Evolutionary conservation across 2,797 vertebrate genomes (phyloP), one percentile per base, ranked within the genome.

Genomic region (Echeneis naucrates): DNA sequence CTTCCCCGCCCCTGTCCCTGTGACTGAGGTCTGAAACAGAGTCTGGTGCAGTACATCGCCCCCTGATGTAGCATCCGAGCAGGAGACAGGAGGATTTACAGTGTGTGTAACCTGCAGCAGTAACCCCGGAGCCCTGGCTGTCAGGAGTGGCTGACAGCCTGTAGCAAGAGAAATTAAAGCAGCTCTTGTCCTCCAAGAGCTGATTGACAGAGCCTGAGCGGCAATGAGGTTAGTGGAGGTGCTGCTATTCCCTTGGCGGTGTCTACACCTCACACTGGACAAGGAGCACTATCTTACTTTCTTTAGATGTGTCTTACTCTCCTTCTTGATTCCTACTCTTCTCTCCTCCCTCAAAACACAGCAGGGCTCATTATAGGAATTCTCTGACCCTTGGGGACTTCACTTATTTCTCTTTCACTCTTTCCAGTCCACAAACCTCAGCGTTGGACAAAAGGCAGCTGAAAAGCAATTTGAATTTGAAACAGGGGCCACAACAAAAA

Each of bases 381-480:
- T 74, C 85, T 79, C 78, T 88, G 84, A 89, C 88, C 92, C 87
- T 86, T 48, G 27, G 91, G 90, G 92, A 92, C 87, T 93, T 91
- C 80, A 85, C 92, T 94, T 87, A 90, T 83, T 91, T 87, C 82
- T 75, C 81, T 72, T 63, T 84, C 90, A 89, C 84, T 75, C 86
- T 91, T 94, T 93, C 93, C 90, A 93, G 89, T 89, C 90, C 93
- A 93, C 92, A 93, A 93, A 95, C 90, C 93, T 90, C 80, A 24
- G 75, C 38, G 64, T 19, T 56, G 79, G 88, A 94, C 93, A 95
- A 94, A 94, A 92, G 89, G 83, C 87, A 87, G 83, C 80, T 92
- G 90, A 92, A 88, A 87, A 87, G 86, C 85, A 77, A 94, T 94
- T 93, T 95, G 92, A 95, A 95, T 95, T 90, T 94, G 91, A 94